Evolutionary conservation across 1,140 invertebrate genomes (phyloP).

Genomic region (Camponotus vicinus): DNA sequence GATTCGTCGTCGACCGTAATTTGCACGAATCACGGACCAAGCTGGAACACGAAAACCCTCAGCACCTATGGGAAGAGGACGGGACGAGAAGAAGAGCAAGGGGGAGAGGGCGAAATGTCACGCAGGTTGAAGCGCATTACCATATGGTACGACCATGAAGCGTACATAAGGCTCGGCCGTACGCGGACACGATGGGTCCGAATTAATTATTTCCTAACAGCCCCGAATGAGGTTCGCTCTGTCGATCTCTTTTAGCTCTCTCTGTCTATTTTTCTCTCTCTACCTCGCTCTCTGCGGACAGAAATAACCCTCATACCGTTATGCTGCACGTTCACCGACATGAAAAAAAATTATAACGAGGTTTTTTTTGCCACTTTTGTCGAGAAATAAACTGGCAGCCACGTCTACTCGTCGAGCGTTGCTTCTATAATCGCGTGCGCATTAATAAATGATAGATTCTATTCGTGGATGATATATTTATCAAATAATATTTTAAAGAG

Average conservation of each 20-base stretch:
- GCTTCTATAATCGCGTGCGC: too few species aligned
- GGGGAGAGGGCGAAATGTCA: constrained; percentile 61
- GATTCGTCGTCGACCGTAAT: constrained; percentile 71
- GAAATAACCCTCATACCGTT: neutral
- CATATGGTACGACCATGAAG: constrained; percentile 70
- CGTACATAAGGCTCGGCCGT: constrained; percentile 63
- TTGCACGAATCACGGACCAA: constrained; percentile 73
- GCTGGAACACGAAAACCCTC: constrained; percentile 72
- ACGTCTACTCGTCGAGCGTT: neutral
- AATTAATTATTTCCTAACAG: constrained; percentile 74
- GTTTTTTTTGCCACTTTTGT: constrained; percentile 26
- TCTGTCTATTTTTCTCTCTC: neutral
- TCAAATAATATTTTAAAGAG: neutral
- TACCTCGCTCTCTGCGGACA: neutral
- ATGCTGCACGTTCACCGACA: neutral
- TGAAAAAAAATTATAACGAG: constrained; percentile 27
- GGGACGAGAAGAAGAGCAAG: neutral
- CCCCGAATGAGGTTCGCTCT: constrained; percentile 57
- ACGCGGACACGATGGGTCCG: constrained; percentile 43
- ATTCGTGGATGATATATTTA: neutral
- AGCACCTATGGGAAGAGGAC: neutral
- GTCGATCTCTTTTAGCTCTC: constrained; percentile 19
- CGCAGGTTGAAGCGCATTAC: constrained; percentile 70
- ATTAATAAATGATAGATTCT: neutral
- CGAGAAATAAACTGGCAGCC: constrained; percentile 9